Conservation (phyloP, 1,140 invertebrate genomes). For the Neodiprion pinetum region DNA sequence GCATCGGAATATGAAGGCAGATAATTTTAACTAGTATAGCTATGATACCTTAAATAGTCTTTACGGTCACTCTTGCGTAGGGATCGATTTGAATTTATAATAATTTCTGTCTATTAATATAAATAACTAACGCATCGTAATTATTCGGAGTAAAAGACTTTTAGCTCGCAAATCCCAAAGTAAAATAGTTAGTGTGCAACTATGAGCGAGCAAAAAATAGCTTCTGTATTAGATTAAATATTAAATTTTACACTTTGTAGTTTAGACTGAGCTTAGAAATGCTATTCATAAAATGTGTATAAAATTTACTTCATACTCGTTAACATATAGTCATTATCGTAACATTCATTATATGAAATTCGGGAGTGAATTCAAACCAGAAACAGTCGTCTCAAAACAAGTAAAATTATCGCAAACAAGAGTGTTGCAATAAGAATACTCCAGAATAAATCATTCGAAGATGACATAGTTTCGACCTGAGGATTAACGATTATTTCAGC, state of each 20-base stretch:
- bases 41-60: no score
- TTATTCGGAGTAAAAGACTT: no score
- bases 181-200: no score
- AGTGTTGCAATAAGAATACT: slow-evolving; percentile 51
- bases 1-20: no score
- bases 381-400: slow-evolving; percentile 55
- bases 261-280: slow-evolving; percentile 33
- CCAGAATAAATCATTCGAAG: slow-evolving; percentile 55
- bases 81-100: no score
- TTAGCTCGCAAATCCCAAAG: no score
- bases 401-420: slow-evolving; percentile 52
- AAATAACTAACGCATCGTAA: no score
- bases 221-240: not conserved
- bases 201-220: no score
- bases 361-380: slow-evolving; percentile 43
- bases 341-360: slow-evolving; percentile 28
- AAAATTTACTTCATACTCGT: slow-evolving; percentile 39
- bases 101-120: no score
- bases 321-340: slow-evolving; percentile 33
- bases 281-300: slow-evolving; percentile 38
- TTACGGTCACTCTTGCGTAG: no score
- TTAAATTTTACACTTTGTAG: not conserved
- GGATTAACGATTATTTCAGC: slow-evolving; percentile 42
- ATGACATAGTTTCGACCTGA: slow-evolving; percentile 48
- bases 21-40: no score